Evolutionary conservation across 2,888 invertebrate genomes (phyloP).

Genomic region (Drosophila paramelanica): DNA sequence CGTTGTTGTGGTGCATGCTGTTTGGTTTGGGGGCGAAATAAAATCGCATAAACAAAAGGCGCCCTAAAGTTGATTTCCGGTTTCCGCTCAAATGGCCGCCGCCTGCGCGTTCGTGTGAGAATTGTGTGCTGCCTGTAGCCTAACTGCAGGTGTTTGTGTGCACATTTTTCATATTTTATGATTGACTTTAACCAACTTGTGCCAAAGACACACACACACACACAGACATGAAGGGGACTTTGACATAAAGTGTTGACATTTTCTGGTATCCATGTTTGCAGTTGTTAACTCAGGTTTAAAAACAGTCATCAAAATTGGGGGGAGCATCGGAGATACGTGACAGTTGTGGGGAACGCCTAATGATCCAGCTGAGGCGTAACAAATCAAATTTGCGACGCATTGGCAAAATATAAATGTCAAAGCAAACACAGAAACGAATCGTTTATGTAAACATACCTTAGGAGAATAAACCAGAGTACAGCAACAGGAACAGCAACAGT

Average conservation of each 20-base stretch:
- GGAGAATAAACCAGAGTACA: neutral
- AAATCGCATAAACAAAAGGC: conserved; percentile 71
- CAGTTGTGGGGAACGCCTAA: conserved; percentile 11
- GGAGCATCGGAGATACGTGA: neutral
- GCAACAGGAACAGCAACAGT: neutral
- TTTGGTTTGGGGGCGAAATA: conserved; percentile 51
- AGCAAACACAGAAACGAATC: conserved; percentile 22
- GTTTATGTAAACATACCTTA: conserved; percentile 23
- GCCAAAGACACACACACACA: neutral
- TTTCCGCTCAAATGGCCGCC: conserved; percentile 74
- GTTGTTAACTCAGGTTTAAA: conserved; percentile 26
- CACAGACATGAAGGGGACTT: conserved; percentile 7
- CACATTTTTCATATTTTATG: conserved; percentile 73
- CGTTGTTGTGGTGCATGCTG: conserved; percentile 23
- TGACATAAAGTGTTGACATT: conserved; percentile 22
- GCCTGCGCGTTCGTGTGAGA: conserved; percentile 71
- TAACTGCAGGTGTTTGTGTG: conserved; percentile 53
- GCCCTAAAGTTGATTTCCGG: conserved; percentile 79
- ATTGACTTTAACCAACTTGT: conserved; percentile 59
- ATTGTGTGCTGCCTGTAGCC: conserved; percentile 69
- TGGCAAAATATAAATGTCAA: conserved; percentile 35
- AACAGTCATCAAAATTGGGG: neutral
- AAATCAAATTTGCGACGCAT: conserved; percentile 36
- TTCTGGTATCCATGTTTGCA: conserved; percentile 16
- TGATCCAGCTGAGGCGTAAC: conserved; percentile 25